Conservation (phyloP, 2,113 vertebrate genomes). For the Rafetus swinhoei region DNA sequence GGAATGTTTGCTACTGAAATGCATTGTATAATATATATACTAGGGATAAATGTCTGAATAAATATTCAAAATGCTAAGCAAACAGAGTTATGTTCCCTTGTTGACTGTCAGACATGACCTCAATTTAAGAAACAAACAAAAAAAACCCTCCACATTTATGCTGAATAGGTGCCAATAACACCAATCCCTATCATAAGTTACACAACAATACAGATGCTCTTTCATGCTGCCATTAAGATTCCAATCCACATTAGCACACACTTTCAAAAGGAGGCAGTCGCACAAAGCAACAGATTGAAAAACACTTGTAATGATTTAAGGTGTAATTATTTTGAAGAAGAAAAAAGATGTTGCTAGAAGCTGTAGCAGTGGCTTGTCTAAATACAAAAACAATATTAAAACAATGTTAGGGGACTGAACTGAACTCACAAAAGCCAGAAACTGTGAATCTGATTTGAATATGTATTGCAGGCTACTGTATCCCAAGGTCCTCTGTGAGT, state of each 20-base stretch:
- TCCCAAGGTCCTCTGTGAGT: not conserved
- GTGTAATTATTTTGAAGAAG: slow-evolving; percentile 44
- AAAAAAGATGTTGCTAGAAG: slow-evolving; percentile 29
- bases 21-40: not conserved
- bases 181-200: slow-evolving; percentile 41
- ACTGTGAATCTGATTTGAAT: not conserved
- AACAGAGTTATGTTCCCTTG: not conserved
- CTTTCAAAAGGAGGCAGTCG: slow-evolving; percentile 42
- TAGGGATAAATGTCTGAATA: not conserved
- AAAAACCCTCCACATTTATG: not conserved
- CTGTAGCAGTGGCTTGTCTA: slow-evolving; percentile 14
- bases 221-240: slow-evolving; percentile 58
- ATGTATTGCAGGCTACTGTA: not conserved
- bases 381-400: not conserved
- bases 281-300: slow-evolving; percentile 45
- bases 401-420: not conserved
- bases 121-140: slow-evolving; percentile 36
- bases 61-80: not conserved
- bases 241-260: slow-evolving; percentile 32
- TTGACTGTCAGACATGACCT: not conserved
- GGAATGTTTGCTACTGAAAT: not conserved
- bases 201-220: slow-evolving; percentile 44
- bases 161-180: slow-evolving; percentile 40
- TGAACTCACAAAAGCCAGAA: slow-evolving; percentile 14
- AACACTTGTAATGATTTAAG: slow-evolving; percentile 56